phyloP scores from a whole-genome alignment of 2,888 invertebrate genomes.

The Cantharis nigra region DNA sequence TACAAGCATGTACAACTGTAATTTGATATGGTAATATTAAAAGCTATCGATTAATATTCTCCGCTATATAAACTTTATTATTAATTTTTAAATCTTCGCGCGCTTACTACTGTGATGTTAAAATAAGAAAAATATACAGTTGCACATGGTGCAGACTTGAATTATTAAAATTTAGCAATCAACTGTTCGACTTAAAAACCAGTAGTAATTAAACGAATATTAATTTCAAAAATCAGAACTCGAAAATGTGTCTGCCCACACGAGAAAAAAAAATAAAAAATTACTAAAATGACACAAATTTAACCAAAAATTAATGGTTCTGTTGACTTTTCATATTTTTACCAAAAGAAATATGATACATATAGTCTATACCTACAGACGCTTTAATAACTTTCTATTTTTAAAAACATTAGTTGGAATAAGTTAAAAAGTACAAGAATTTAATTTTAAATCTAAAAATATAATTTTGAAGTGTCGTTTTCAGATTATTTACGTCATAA shows the following conservation, averaged over 20 bases:
- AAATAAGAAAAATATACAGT: not conserved
- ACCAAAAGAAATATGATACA: conserved; percentile 3
- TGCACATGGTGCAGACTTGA: not conserved
- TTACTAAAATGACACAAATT: not conserved
- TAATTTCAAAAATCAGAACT: not conserved
- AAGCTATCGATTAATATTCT: not conserved
- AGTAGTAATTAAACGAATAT: not conserved
- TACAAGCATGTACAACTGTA: not conserved
- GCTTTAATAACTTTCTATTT: conserved; percentile 3
- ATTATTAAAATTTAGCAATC: not conserved
- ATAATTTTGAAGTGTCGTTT: not conserved
- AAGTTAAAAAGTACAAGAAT: not conserved
- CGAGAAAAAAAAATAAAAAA: not conserved
- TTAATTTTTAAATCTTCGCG: not conserved
- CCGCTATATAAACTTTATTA: not conserved
- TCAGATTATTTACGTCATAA: not conserved
- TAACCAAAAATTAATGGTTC: conserved; percentile 1
- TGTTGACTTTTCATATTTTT: conserved; percentile 3
- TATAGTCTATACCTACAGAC: not conserved
- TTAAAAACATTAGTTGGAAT: not conserved
- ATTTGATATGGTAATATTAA: not conserved
- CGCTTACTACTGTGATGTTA: not conserved
- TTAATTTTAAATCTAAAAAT: not conserved
- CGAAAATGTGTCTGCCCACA: not conserved
- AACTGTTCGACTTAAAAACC: not conserved